These are phyloP conservation scores for Drosophila parabipectinata DNA, from an alignment of 1,140 invertebrate genomes.

Conservation along the genomic window DNA sequence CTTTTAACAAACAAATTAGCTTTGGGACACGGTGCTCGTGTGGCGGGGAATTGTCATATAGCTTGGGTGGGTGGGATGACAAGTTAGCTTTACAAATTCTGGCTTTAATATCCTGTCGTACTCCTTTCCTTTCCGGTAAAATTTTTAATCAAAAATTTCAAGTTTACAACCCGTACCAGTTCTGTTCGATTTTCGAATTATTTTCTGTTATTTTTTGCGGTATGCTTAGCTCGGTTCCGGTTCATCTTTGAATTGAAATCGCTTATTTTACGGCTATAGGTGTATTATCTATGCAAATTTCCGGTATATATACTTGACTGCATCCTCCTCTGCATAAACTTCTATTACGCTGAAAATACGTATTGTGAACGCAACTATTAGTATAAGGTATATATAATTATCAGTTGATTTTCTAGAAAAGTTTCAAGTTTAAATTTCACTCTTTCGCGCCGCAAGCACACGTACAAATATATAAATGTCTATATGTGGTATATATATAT, in stretches of 20 bases:
- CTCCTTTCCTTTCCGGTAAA: slow-evolving; percentile 24
- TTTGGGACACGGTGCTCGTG: slow-evolving; percentile 21
- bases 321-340: slow-evolving; percentile 2
- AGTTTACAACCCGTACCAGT: slow-evolving; percentile 60
- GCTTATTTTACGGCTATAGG: slow-evolving; percentile 57
- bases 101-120: slow-evolving; percentile 6
- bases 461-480: slow-evolving; percentile 48
- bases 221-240: slow-evolving; percentile 63
- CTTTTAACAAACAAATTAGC: slow-evolving; percentile 64
- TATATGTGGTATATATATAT: slow-evolving; percentile 27
- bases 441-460: slow-evolving; percentile 33
- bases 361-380: slow-evolving; percentile 65
- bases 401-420: slow-evolving; percentile 63
- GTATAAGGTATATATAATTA: slow-evolving; percentile 59
- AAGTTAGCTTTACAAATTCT: slow-evolving; percentile 19
- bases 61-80: slow-evolving; percentile 43
- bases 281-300: slow-evolving; percentile 52
- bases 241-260: slow-evolving; percentile 41
- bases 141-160: slow-evolving; percentile 40
- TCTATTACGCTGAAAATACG: slow-evolving; percentile 51
- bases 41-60: slow-evolving; percentile 17
- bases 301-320: slow-evolving; percentile 31
- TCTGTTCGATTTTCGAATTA: slow-evolving; percentile 24
- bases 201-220: slow-evolving; percentile 9
- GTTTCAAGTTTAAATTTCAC: slow-evolving; percentile 52